These are phyloP conservation scores for Pao palembangensis DNA, from an alignment of 2,113 vertebrate genomes.

Conservation along the genomic window DNA sequence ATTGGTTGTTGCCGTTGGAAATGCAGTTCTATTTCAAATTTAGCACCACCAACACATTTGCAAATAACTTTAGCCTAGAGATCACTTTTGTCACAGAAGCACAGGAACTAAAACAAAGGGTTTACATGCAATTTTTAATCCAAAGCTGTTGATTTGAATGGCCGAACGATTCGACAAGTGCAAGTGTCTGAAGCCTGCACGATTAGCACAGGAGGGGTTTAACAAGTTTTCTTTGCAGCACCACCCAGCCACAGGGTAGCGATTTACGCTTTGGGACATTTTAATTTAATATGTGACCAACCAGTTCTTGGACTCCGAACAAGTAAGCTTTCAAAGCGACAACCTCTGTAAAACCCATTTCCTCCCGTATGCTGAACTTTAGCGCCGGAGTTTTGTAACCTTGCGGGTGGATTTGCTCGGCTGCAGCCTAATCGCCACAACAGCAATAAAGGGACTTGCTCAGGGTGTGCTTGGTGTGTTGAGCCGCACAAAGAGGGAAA, in stretches of 20 bases:
- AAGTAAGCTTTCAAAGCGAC: background rate
- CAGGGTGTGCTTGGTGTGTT: slow-evolving; percentile 14
- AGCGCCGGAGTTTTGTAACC: slow-evolving; percentile 16
- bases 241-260: background rate
- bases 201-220: no score
- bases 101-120: no score
- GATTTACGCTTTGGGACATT: background rate
- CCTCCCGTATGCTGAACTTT: background rate
- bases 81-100: no score
- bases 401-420: slow-evolving; percentile 13
- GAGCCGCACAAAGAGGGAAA: slow-evolving; percentile 15
- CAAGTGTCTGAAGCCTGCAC: no score
- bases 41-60: no score
- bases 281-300: background rate
- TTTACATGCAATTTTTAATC: no score
- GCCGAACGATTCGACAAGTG: no score
- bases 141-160: no score
- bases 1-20: no score
- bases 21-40: no score
- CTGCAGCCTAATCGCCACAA: slow-evolving; percentile 24
- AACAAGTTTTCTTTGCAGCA: background rate
- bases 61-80: no score
- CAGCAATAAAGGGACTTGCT: slow-evolving; percentile 32
- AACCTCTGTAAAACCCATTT: slow-evolving; percentile 6
- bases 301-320: background rate